A percentile compares a stretch with the other conserved stretches of the same genome.
phyloP scores from a whole-genome alignment of 1,140 invertebrate species.

The Pseudomyrmex concolor region DNA sequence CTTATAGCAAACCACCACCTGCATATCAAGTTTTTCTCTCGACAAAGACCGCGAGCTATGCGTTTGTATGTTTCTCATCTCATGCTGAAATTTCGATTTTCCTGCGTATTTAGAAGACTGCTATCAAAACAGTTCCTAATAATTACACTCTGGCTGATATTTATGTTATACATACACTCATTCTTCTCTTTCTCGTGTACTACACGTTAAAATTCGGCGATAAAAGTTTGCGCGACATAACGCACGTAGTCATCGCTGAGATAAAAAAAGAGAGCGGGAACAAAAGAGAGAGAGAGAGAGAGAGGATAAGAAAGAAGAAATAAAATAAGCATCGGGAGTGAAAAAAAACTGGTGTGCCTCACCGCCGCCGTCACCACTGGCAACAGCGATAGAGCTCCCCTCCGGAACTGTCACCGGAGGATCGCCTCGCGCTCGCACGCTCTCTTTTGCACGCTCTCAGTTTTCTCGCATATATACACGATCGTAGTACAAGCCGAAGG shows the following conservation, averaged over 20 bases:
- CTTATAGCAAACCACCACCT: conserved; percentile 8
- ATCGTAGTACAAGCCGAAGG: conserved; percentile 54
- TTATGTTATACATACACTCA: neutral
- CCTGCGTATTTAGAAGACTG: neutral
- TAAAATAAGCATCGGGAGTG: conserved; percentile 53
- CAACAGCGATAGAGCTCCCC: conserved; percentile 33
- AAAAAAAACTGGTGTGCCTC: conserved; percentile 40
- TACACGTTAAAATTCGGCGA: conserved; percentile 35
- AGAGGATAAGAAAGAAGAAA: conserved; percentile 10
- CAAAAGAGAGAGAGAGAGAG: too few species aligned
- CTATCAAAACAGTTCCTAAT: neutral
- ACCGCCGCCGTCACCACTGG: conserved; percentile 35
- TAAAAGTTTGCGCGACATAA: conserved; percentile 47
- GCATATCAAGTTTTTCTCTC: conserved; percentile 28
- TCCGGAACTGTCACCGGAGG: neutral
- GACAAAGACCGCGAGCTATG: neutral
- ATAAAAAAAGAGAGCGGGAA: conserved; percentile 11
- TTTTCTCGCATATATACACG: neutral
- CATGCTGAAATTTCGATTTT: neutral
- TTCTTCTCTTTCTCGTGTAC: neutral
- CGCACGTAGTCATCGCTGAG: conserved; percentile 29
- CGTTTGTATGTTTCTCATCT: too few species aligned
- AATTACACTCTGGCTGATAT: conserved; percentile 31
- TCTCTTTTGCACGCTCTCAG: conserved; percentile 18
- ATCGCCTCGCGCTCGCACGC: neutral